These are phyloP conservation scores for Neolamprologus cancellatus DNA, from an alignment of 2,113 vertebrate species.

Conservation along the genomic window DNA sequence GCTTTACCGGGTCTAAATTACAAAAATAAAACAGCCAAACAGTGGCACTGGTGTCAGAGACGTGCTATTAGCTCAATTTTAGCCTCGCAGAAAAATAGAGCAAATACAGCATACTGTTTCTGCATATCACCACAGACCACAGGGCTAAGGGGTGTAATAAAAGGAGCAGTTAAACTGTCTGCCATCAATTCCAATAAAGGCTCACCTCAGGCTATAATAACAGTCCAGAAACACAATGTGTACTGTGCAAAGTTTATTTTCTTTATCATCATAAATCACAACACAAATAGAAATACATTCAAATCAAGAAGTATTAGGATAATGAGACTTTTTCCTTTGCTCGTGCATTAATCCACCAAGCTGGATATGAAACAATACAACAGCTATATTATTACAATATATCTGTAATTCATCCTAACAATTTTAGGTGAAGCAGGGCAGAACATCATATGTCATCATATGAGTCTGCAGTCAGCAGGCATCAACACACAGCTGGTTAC, in stretches of 20 bases:
- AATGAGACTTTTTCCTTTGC: not conserved
- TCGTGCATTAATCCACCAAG: not conserved
- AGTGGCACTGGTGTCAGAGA: not conserved
- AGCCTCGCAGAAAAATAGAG: not conserved
- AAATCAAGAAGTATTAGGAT: not conserved
- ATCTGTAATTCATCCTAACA: not conserved
- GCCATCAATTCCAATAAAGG: not conserved
- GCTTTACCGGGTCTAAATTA: not conserved
- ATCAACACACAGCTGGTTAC: not conserved
- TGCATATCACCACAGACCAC: not conserved
- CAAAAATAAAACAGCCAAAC: not conserved
- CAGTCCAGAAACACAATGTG: not conserved
- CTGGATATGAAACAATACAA: not conserved
- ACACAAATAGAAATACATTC: not conserved
- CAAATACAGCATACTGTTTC: not conserved
- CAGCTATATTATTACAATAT: not conserved
- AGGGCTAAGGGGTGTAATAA: not conserved
- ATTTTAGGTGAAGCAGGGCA: not conserved
- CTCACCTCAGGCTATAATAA: conserved; percentile 9
- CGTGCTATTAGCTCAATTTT: not conserved
- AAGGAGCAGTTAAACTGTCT: conserved; percentile 27
- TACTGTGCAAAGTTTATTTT: not conserved
- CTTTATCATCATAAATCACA: not conserved
- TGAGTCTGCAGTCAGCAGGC: not conserved
- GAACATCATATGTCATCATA: not conserved